Conservation (phyloP, 2,888 invertebrate genomes). For the Venustoraphidia nigricollis region DNA sequence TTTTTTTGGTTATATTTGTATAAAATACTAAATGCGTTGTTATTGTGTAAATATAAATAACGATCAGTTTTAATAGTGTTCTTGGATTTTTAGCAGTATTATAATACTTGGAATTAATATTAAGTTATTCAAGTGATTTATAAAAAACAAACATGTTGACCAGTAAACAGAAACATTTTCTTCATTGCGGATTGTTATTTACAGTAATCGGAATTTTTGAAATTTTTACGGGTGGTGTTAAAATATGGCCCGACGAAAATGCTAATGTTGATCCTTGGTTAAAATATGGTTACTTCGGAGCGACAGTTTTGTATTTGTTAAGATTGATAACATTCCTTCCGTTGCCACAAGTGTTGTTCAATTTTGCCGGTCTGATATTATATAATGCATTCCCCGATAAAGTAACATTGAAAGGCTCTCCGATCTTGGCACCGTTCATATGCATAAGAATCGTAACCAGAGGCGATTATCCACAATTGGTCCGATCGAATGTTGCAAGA, state of each 20-base stretch:
- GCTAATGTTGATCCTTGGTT: constrained; percentile 62
- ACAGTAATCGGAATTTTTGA: constrained; percentile 63
- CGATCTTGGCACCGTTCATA: constrained; percentile 82
- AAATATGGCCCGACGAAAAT: constrained; percentile 32
- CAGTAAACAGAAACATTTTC: constrained; percentile 59
- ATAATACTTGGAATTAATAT: no score
- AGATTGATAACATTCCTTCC: constrained; percentile 71
- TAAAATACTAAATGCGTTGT: no score
- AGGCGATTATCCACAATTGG: constrained; percentile 85
- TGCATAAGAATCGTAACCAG: constrained; percentile 89
- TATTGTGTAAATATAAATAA: no score
- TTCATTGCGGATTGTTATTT: constrained; percentile 63
- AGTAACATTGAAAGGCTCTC: constrained; percentile 76
- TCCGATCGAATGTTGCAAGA: constrained; percentile 68
- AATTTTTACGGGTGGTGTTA: constrained; percentile 31
- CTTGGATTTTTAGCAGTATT: no score
- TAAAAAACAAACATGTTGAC: constrained; percentile 23
- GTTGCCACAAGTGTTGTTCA: constrained; percentile 77
- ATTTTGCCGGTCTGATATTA: constrained; percentile 70
- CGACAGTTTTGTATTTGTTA: constrained; percentile 59
- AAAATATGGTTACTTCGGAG: constrained; percentile 61
- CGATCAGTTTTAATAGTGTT: no score
- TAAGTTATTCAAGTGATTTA: background rate
- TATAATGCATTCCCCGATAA: constrained; percentile 94
- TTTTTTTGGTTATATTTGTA: no score